Base-by-base conservation (phyloP, 2,888 invertebrate species). In the Tachina fera region DNA sequence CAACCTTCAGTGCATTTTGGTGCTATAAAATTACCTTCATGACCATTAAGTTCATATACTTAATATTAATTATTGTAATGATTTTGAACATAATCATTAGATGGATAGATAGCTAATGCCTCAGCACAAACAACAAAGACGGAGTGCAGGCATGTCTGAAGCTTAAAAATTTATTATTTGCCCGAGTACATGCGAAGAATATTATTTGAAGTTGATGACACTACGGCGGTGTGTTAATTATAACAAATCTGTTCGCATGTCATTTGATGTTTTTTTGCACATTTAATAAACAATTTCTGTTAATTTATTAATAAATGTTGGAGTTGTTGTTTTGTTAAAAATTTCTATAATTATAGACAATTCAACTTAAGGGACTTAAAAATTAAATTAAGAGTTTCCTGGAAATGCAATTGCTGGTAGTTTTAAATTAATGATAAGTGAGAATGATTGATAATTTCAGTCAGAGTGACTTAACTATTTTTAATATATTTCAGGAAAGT, bases 11-110 rank as follows among this genome's bases (percentile, higher is more conserved):
- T 74, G 65, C 58, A 45, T 19, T 75, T 61, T 43, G 68, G 61
- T 61, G 56, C 68, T 75, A 61, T 81, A 80, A 80, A 80, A 80
- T 84, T 80, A 75, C 80, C 65, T 80, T 80, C 70, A 80, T 84
- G 65, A 79, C 70, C 75, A 84, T 84, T 75, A 84, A 67, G 70
- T 71, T 79, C 58, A 71, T 19, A 76, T 63, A 75, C 81, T 81
- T 75, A 80, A 79, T 76, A 76, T 80, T 84, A 84, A 84, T 84
- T 80, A 84, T 75, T 70, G n/a, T 84, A 84, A 84, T 84, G 70
- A 71, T 71, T 75, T 79, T 71, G 51, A 65, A 75, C 79, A 80
- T 84, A 80, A 80, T 79, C 75, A 84, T 76, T 84, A 84, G 58
- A 65, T 78, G 22, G 41, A 45, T 16, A 41, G 63, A 63, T 56